phyloP scores from a whole-genome alignment of 2,888 invertebrate species.

The Synergus gifuensis region DNA sequence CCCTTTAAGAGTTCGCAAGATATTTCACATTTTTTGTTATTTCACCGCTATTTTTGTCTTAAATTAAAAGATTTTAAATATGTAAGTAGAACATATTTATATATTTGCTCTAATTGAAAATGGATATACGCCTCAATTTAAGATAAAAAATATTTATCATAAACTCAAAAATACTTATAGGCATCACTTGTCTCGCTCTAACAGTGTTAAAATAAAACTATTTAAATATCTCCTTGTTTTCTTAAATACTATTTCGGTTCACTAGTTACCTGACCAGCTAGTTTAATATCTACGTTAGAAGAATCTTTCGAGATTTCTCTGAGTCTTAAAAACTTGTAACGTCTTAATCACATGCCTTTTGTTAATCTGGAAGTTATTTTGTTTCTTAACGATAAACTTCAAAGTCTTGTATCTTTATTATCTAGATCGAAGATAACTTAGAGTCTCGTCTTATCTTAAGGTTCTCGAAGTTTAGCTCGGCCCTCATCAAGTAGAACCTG shows the following conservation, averaged over 20 bases:
- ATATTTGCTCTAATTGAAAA: too few relatives aligned
- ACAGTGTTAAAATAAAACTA: background rate
- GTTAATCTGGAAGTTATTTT: background rate
- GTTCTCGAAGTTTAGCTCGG: background rate
- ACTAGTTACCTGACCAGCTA: background rate
- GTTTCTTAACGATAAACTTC: background rate
- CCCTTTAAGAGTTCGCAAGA: too few relatives aligned
- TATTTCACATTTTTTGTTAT: too few relatives aligned
- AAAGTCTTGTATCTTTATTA: background rate
- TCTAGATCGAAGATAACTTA: background rate
- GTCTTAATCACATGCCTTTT: slow-evolving; percentile 4
- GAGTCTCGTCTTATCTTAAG: background rate
- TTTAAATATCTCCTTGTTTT: background rate
- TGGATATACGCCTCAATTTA: background rate
- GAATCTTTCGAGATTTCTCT: too few relatives aligned
- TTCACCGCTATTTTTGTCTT: too few relatives aligned
- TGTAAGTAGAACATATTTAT: too few relatives aligned
- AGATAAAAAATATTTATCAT: background rate
- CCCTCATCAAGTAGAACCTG: background rate
- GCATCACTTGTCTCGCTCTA: background rate
- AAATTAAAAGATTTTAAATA: background rate
- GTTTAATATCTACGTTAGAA: background rate
- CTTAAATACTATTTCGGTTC: background rate
- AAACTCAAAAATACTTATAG: slow-evolving; percentile 5
- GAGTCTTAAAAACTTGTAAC: background rate